Percentiles rank a stretch among this genome's conserved stretches.
These are phyloP conservation scores for Eulemur rufifrons DNA, from an alignment of 2,113 vertebrate genomes.

Conservation along the genomic window DNA sequence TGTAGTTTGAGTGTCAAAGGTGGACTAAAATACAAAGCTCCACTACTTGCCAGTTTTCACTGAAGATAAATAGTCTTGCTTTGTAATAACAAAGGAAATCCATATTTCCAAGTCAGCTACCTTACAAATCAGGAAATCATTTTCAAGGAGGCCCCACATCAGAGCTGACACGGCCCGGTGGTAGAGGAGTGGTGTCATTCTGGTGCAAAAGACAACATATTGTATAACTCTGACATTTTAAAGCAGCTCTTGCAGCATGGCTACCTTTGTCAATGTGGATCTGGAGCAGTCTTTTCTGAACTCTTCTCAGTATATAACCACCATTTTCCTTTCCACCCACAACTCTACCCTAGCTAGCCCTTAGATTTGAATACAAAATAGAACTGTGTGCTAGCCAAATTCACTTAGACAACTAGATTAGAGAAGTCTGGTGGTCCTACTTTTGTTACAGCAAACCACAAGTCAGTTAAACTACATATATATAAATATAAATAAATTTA, in stretches of 20 bases:
- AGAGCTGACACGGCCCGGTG: not conserved
- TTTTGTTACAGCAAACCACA: slow-evolving; percentile 12
- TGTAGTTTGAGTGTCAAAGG: slow-evolving; percentile 52
- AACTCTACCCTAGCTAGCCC: not conserved
- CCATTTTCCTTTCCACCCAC: not conserved
- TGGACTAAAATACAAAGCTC: slow-evolving; percentile 35
- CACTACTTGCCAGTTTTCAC: slow-evolving; percentile 33
- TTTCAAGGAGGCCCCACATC: not conserved
- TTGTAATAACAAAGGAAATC: slow-evolving; percentile 53
- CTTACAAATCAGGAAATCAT: slow-evolving; percentile 39
- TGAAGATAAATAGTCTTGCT: slow-evolving; percentile 57
- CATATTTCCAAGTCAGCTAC: slow-evolving; percentile 12
- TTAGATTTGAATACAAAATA: not conserved
- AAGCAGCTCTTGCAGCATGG: not conserved
- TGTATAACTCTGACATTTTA: not conserved
- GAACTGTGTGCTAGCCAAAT: not conserved
- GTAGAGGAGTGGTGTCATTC: not conserved
- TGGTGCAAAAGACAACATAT: not conserved
- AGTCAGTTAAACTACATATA: not conserved
- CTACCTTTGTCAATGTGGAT: not conserved
- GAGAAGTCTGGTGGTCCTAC: not conserved
- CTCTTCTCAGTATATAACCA: not conserved
- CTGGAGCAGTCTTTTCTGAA: not conserved
- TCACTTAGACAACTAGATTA: not conserved
- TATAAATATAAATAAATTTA: not conserved